Conservation (phyloP, 2,888 invertebrate species). For the Dynastes hyllus region DNA sequence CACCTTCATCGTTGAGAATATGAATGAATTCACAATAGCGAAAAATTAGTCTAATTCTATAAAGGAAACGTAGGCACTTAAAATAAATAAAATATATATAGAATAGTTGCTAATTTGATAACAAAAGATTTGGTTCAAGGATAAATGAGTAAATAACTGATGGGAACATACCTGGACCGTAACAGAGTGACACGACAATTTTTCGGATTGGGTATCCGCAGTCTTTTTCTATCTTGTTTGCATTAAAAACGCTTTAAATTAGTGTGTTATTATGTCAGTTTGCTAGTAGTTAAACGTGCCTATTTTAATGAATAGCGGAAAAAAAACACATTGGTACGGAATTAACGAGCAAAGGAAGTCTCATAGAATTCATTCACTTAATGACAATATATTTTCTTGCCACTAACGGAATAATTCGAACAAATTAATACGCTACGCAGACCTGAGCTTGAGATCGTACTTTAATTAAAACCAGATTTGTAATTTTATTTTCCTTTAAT, state of each 20-base stretch:
- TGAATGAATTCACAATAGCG: not conserved
- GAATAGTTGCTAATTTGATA: slow-evolving; percentile 48
- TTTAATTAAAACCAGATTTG: not conserved
- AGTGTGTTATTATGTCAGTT: slow-evolving; percentile 48
- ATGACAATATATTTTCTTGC: slow-evolving; percentile 28
- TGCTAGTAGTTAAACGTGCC: slow-evolving; percentile 34
- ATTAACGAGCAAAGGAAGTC: slow-evolving; percentile 33
- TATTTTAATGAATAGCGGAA: slow-evolving; percentile 29
- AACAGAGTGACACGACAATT: slow-evolving; percentile 57
- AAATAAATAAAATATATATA: slow-evolving; percentile 33
- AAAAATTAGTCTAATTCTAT: not conserved
- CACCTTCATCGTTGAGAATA: not conserved
- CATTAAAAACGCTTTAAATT: slow-evolving; percentile 38
- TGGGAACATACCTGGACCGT: slow-evolving; percentile 56
- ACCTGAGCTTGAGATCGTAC: not conserved
- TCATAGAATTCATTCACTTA: slow-evolving; percentile 29
- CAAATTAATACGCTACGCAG: slow-evolving; percentile 1
- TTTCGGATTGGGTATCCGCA: slow-evolving; percentile 56
- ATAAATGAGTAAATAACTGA: slow-evolving; percentile 45
- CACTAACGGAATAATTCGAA: slow-evolving; percentile 4
- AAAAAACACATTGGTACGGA: not conserved
- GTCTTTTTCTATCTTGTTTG: slow-evolving; percentile 37
- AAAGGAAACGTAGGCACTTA: slow-evolving; percentile 5
- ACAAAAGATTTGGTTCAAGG: slow-evolving; percentile 53
- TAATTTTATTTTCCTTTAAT: not conserved